Conservation (phyloP, 2,113 vertebrate genomes). For the Chiloscyllium plagiosum region DNA sequence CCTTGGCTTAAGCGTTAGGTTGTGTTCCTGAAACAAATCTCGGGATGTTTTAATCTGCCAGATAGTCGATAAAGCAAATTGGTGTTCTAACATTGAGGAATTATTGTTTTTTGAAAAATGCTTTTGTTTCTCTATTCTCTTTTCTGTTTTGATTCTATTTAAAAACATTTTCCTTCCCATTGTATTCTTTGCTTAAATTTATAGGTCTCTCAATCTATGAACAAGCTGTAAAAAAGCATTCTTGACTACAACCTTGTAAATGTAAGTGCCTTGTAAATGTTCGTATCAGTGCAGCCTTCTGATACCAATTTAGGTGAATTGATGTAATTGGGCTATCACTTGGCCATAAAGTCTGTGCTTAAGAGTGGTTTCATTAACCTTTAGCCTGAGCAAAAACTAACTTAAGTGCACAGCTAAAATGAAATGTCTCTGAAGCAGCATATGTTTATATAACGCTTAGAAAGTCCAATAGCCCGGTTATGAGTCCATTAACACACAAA, state of each 20-base stretch:
- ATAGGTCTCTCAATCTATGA: background rate
- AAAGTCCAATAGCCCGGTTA: too few relatives aligned
- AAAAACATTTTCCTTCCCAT: background rate
- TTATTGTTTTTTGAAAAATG: background rate
- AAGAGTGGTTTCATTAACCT: background rate
- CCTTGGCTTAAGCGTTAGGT: too few relatives aligned
- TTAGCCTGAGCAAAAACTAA: background rate
- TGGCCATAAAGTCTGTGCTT: background rate
- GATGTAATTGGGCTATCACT: background rate
- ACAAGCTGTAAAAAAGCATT: background rate
- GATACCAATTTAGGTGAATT: background rate
- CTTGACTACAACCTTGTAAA: constrained; percentile 11
- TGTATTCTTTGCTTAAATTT: background rate
- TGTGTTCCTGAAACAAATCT: background rate
- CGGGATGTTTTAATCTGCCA: background rate
- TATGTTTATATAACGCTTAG: background rate
- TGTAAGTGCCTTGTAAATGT: constrained; percentile 2
- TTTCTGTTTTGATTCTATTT: background rate
- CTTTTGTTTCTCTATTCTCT: background rate
- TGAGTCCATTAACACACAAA: background rate
- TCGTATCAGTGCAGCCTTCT: constrained; percentile 4
- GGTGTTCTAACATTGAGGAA: background rate
- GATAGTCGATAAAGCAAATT: background rate
- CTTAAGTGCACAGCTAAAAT: constrained; percentile 24
- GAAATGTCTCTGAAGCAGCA: background rate